phyloP scores from a whole-genome alignment of 2,113 vertebrate genomes.

The Corythaixoides concolor region DNA sequence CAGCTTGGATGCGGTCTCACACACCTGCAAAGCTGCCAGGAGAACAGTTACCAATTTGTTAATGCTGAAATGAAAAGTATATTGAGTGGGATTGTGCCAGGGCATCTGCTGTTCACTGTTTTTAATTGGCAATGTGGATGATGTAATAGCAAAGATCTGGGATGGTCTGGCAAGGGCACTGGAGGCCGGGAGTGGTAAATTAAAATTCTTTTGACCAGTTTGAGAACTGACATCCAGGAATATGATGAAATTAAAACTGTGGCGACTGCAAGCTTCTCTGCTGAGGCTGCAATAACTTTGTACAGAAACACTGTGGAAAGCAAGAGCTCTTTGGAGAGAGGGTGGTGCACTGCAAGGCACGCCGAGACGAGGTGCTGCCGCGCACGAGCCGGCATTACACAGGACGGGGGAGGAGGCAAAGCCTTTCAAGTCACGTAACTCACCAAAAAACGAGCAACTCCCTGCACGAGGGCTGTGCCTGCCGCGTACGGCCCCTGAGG shows the following conservation, averaged over 20 bases:
- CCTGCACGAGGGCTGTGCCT: fast-evolving
- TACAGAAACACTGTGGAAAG: fast-evolving
- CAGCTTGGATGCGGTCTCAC: background rate
- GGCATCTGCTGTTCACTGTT: fast-evolving
- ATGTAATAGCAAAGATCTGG: fast-evolving
- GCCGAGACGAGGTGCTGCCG: fast-evolving
- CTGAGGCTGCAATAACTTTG: background rate
- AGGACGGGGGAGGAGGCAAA: too few species aligned
- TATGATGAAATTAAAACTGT: background rate
- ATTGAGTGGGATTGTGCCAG: fast-evolving
- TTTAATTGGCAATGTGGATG: fast-evolving
- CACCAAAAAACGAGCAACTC: fast-evolving
- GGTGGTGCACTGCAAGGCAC: fast-evolving
- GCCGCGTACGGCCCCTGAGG: too few species aligned
- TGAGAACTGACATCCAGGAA: background rate
- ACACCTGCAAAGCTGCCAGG: background rate
- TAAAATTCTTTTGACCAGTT: background rate
- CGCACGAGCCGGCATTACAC: fast-evolving
- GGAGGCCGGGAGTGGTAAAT: background rate
- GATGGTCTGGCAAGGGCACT: fast-evolving
- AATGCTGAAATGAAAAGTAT: fast-evolving
- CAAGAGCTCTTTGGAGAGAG: fast-evolving
- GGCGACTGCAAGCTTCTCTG: too few species aligned
- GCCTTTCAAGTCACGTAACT: fast-evolving
- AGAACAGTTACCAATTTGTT: fast-evolving